Evolutionary conservation across 2,113 vertebrate species (phyloP).

Genomic region (Aegithalos caudatus): DNA sequence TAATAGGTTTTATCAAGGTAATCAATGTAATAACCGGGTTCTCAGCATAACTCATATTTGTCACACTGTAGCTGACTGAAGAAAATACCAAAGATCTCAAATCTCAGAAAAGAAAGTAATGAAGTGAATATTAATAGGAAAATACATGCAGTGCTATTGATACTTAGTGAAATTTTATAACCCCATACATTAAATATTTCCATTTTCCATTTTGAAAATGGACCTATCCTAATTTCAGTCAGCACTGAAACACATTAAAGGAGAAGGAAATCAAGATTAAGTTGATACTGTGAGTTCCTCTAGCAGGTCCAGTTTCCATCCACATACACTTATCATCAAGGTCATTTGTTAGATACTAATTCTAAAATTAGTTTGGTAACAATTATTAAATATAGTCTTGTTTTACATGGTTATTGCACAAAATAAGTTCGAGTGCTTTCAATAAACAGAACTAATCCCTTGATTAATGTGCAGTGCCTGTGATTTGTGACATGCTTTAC

Average conservation of each 20-base stretch:
- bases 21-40: not conserved
- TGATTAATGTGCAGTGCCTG: not conserved
- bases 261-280: not conserved
- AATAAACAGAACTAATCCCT: not conserved
- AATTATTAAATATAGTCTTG: not conserved
- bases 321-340: not conserved
- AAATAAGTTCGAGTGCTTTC: not conserved
- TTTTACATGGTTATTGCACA: not conserved
- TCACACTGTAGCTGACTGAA: not conserved
- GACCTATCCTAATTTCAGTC: not conserved
- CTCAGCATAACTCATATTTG: not conserved
- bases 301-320: not conserved
- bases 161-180: not conserved
- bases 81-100: not conserved
- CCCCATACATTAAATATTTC: not conserved
- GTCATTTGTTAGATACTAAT: not conserved
- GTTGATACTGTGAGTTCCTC: not conserved
- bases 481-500: not conserved
- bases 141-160: not conserved
- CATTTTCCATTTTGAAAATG: not conserved
- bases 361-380: no score
- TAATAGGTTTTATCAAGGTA: not conserved
- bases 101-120: not conserved
- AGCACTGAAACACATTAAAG: not conserved
- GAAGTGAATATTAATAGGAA: not conserved